Evolutionary conservation across 2,113 vertebrate species (phyloP).

Genomic region (Syngnathus scovelli): DNA sequence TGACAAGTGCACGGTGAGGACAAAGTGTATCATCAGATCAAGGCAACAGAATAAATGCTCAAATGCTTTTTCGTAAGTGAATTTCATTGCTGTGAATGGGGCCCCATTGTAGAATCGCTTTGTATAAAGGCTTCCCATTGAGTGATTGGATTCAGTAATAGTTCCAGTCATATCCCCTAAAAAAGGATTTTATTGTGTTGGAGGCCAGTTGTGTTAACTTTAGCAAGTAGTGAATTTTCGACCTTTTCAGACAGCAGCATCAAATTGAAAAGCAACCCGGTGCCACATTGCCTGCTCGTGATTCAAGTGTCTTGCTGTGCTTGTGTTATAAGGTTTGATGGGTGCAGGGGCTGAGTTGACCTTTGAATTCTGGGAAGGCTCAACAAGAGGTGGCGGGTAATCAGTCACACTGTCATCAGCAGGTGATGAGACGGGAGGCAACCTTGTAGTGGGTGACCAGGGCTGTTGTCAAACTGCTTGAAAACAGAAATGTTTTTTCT

Average conservation of each 20-base stretch:
- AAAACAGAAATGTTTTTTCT: constrained; percentile 20
- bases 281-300: not conserved
- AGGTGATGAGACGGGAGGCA: constrained; percentile 18
- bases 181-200: constrained; percentile 7
- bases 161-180: not conserved
- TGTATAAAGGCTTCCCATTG: not conserved
- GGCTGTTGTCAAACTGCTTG: constrained; percentile 30
- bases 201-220: not conserved
- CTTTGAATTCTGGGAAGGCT: constrained; percentile 46
- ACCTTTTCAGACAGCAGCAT: not conserved
- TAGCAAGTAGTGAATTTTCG: not conserved
- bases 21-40: too few species aligned
- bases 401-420: constrained; percentile 30
- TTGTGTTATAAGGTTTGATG: constrained; percentile 15
- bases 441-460: constrained; percentile 20
- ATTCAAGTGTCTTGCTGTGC: constrained; percentile 1
- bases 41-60: not conserved
- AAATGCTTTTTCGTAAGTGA: not conserved
- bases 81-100: not conserved
- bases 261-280: not conserved
- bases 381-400: constrained; percentile 32
- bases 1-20: too few species aligned
- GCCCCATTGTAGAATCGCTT: not conserved
- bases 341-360: constrained; percentile 29
- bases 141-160: not conserved